Conservation (phyloP, 1,140 invertebrate genomes). For the Brachionus asplanchnoidis region DNA sequence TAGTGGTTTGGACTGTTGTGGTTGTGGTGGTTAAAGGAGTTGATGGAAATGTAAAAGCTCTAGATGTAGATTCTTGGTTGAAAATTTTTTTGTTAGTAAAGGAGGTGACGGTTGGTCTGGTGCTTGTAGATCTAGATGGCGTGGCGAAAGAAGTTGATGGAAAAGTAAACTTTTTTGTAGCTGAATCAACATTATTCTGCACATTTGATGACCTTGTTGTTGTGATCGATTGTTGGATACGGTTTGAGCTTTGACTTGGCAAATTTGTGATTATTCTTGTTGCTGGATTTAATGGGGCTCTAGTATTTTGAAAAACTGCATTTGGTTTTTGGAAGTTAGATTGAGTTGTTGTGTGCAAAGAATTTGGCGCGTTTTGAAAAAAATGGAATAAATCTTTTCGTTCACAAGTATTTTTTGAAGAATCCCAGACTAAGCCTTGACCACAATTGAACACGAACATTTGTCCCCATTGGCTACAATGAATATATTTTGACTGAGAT, state of each 20-base stretch:
- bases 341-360: not conserved
- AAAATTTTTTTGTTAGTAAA: not conserved
- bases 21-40: not conserved
- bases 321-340: not conserved
- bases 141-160: not conserved
- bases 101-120: not conserved
- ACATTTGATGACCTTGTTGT: not conserved
- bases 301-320: not conserved
- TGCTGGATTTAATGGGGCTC: not conserved
- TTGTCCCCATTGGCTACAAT: slow-evolving; percentile 26
- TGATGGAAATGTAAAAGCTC: not conserved
- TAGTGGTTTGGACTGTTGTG: not conserved
- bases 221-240: not conserved
- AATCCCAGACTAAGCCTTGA: not conserved
- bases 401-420: not conserved
- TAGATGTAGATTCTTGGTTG: not conserved
- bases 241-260: not conserved
- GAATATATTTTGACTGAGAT: not conserved
- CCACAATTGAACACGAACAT: slow-evolving; percentile 10
- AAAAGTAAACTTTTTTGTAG: not conserved
- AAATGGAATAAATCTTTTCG: not conserved
- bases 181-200: not conserved
- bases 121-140: not conserved
- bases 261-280: not conserved
- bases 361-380: not conserved